Percentiles rank a stretch among this genome's conserved stretches.
Evolutionary conservation across 1,140 invertebrate genomes (phyloP).

Genomic region (Drosophila carrolli): DNA sequence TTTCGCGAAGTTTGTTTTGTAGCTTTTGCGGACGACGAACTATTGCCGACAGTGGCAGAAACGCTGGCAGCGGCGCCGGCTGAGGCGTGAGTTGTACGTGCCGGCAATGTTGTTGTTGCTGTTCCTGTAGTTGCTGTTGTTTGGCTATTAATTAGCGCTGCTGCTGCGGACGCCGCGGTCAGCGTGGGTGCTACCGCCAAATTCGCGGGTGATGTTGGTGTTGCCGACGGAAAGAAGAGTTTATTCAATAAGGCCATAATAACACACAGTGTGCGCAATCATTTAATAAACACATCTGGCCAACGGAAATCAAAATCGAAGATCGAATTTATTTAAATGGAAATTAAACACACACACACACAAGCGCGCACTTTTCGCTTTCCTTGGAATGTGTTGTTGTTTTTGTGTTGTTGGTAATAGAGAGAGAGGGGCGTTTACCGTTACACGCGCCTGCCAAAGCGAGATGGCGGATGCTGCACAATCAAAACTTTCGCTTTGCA

Average conservation of each 20-base stretch:
- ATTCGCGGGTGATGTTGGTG: slow-evolving; percentile 53
- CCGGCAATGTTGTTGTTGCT: slow-evolving; percentile 59
- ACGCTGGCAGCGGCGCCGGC: slow-evolving; percentile 22
- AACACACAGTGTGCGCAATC: slow-evolving; percentile 73
- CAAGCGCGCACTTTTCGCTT: slow-evolving; percentile 42
- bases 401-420: slow-evolving; percentile 10
- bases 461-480: slow-evolving; percentile 52
- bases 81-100: slow-evolving; percentile 66
- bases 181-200: slow-evolving; percentile 50
- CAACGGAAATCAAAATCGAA: slow-evolving; percentile 55
- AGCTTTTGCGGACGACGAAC: slow-evolving; percentile 77
- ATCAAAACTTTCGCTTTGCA: slow-evolving; percentile 76
- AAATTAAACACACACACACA: slow-evolving; percentile 24
- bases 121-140: slow-evolving; percentile 24
- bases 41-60: slow-evolving; percentile 55
- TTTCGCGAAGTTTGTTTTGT: slow-evolving; percentile 82
- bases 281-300: slow-evolving; percentile 82
- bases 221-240: slow-evolving; percentile 82
- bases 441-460: slow-evolving; percentile 35
- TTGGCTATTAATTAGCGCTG: slow-evolving; percentile 40
- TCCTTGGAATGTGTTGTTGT: slow-evolving; percentile 46
- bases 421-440: slow-evolving; percentile 29
- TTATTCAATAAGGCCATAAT: slow-evolving; percentile 84
- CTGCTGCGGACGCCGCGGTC: slow-evolving; percentile 38
- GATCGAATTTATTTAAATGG: slow-evolving; percentile 22